Evolutionary conservation across 2,888 invertebrate genomes (phyloP).

Genomic region (Campoplex capitator): DNA sequence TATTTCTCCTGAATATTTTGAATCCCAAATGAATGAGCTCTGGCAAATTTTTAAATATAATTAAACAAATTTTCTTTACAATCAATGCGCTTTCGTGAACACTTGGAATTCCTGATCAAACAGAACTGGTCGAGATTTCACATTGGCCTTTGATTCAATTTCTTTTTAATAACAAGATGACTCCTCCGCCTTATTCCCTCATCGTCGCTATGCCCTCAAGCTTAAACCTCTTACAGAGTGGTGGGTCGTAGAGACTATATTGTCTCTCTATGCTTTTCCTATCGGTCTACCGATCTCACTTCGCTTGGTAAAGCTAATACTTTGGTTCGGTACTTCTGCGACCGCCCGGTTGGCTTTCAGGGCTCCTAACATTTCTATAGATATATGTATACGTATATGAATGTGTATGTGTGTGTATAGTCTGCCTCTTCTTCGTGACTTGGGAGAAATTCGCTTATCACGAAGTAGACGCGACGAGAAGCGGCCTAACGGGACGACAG

Average conservation of each 20-base stretch:
- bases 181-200: slow-evolving; percentile 22
- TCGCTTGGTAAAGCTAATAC: slow-evolving; percentile 56
- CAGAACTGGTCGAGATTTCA: not conserved
- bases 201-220: not conserved
- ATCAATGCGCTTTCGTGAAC: slow-evolving; percentile 19
- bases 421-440: slow-evolving; percentile 62
- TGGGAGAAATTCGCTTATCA: slow-evolving; percentile 73
- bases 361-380: slow-evolving; percentile 6
- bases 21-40: slow-evolving; percentile 31
- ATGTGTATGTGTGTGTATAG: slow-evolving; percentile 9
- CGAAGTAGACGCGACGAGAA: slow-evolving; percentile 67
- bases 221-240: not conserved
- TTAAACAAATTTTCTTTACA: not conserved
- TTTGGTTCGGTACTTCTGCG: slow-evolving; percentile 50
- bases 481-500: slow-evolving; percentile 77
- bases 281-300: slow-evolving; percentile 54
- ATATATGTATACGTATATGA: not conserved
- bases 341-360: slow-evolving; percentile 48
- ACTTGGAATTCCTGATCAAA: not conserved
- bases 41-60: not conserved
- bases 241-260: slow-evolving; percentile 37
- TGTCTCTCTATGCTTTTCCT: slow-evolving; percentile 46
- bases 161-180: slow-evolving; percentile 53
- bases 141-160: slow-evolving; percentile 51
- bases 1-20: not conserved